These are phyloP conservation scores for Pelecanus crispus DNA, from an alignment of 2,113 vertebrate genomes.

Conservation along the genomic window DNA sequence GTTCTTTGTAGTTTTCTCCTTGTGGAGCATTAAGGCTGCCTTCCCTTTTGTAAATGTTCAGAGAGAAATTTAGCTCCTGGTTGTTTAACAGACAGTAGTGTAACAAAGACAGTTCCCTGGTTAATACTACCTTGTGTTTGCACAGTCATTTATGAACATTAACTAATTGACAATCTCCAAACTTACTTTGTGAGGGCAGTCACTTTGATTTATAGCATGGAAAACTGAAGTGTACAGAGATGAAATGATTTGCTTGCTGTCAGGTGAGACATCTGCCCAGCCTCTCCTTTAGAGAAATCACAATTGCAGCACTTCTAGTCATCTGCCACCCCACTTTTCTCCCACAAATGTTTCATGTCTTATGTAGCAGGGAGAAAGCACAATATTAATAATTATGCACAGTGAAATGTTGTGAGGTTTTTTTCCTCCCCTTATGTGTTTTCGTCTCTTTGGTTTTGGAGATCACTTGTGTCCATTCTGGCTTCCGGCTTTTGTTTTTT, in stretches of 20 bases:
- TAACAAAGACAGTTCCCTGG: conserved; percentile 7
- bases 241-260: background rate
- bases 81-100: conserved; percentile 19
- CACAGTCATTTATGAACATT: background rate
- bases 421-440: background rate
- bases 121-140: conserved; percentile 17
- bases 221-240: background rate
- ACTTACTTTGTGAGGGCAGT: background rate
- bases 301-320: background rate
- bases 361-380: background rate
- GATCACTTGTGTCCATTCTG: background rate
- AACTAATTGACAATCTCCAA: background rate
- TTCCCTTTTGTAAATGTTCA: conserved; percentile 48
- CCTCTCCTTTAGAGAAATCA: background rate
- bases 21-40: conserved; percentile 39
- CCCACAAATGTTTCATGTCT: background rate
- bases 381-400: background rate
- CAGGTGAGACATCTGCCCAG: background rate
- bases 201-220: background rate
- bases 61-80: conserved; percentile 49
- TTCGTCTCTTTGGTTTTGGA: background rate
- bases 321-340: background rate
- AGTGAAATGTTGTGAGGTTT: background rate
- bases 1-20: conserved; percentile 48
- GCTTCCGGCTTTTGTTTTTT: background rate